These are phyloP conservation scores for Poecilobothrus nobilitatus DNA, from an alignment of 2,888 invertebrate genomes.

Conservation along the genomic window DNA sequence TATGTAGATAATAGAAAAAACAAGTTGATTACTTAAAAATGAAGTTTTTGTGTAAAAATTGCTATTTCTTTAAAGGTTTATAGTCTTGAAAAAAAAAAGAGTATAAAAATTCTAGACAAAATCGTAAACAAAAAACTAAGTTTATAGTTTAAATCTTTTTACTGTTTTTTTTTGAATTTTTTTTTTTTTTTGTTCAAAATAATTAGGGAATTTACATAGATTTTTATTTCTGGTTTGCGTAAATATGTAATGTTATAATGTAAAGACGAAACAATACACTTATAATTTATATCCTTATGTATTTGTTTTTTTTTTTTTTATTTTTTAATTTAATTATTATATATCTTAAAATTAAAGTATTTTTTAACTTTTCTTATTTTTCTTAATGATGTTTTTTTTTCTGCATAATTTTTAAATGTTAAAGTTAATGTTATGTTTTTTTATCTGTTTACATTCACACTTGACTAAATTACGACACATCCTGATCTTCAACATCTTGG, in stretches of 20 bases:
- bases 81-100: not conserved
- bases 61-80: not conserved
- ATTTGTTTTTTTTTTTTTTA: conserved; percentile 21
- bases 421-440: conserved; percentile 17
- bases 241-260: conserved; percentile 19
- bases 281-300: conserved; percentile 32
- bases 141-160: not conserved
- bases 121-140: not conserved
- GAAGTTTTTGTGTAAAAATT: not conserved
- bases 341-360: conserved; percentile 21
- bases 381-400: conserved; percentile 37
- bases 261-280: conserved; percentile 39
- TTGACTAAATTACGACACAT: conserved; percentile 78
- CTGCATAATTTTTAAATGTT: conserved; percentile 16
- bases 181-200: not conserved
- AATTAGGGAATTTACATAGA: not conserved
- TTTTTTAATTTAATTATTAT: conserved; percentile 24
- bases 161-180: not conserved
- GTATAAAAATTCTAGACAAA: not conserved
- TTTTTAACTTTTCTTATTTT: conserved; percentile 28
- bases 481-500: conserved; percentile 91
- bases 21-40: not conserved
- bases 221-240: conserved; percentile 19
- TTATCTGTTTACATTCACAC: conserved; percentile 41
- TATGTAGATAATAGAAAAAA: not conserved